phyloP scores from a whole-genome alignment of 2,888 invertebrate genomes.

The Monochamus alternatus region DNA sequence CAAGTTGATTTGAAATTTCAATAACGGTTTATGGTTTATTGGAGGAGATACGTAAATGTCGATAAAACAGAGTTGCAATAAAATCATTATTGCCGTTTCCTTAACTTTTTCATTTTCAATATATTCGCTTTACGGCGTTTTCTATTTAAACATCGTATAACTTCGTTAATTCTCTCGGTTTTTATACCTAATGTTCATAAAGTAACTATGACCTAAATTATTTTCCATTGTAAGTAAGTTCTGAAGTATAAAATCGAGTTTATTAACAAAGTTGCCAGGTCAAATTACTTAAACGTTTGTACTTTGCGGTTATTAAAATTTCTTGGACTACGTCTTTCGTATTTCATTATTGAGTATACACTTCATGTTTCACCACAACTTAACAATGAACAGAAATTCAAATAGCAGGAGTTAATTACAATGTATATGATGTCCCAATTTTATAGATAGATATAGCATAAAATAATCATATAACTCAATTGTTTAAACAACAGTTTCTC shows the following conservation, averaged over 20 bases:
- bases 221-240: constrained; percentile 13
- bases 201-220: constrained; percentile 14
- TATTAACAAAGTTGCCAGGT: constrained; percentile 3
- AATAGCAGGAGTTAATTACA: too few species aligned
- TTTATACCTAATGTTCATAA: constrained; percentile 15
- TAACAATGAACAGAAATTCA: too few species aligned
- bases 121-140: constrained; percentile 2
- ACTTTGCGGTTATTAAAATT: not conserved
- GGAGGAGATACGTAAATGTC: not conserved
- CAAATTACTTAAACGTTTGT: not conserved
- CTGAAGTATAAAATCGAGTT: constrained; percentile 12
- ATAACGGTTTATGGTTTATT: not conserved
- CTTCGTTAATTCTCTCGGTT: constrained; percentile 1
- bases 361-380: too few species aligned
- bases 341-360: not conserved
- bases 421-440: too few species aligned
- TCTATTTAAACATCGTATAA: constrained; percentile 8
- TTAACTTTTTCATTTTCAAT: not conserved
- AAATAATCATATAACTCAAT: too few species aligned
- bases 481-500: too few species aligned
- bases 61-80: not conserved
- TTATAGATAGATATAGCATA: too few species aligned
- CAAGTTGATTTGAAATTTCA: not conserved
- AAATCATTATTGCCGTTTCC: not conserved
- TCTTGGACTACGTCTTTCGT: not conserved